phyloP scores from a whole-genome alignment of 2,888 invertebrate species.

The Aelia acuminata region DNA sequence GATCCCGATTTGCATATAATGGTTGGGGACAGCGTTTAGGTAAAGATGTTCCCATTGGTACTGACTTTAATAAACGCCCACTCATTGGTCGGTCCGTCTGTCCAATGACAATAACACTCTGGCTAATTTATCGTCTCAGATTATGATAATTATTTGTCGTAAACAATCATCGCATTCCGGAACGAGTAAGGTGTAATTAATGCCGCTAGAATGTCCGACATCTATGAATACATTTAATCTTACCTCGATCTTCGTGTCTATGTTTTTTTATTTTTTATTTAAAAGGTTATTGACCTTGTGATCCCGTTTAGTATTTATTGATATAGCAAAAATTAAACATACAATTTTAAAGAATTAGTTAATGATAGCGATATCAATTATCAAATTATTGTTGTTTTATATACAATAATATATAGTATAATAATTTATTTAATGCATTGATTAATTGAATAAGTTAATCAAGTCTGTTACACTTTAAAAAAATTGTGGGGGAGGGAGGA shows the following conservation, averaged over 20 bases:
- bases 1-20: conserved; percentile 47
- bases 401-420: too few species aligned
- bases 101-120: conserved; percentile 46
- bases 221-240: conserved; percentile 53
- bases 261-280: neutral
- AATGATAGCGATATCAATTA: too few species aligned
- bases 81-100: conserved; percentile 21
- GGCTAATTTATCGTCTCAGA: conserved; percentile 56
- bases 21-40: conserved; percentile 33
- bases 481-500: too few species aligned
- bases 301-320: conserved; percentile 9
- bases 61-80: conserved; percentile 50
- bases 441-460: too few species aligned
- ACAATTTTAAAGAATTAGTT: too few species aligned
- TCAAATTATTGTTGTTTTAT: too few species aligned
- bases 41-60: conserved; percentile 54
- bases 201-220: conserved; percentile 34
- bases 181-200: conserved; percentile 37
- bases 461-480: too few species aligned
- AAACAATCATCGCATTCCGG: conserved; percentile 55
- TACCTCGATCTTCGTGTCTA: conserved; percentile 3
- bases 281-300: conserved; percentile 12
- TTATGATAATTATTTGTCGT: conserved; percentile 60
- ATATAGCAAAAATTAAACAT: too few species aligned
- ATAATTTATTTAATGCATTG: too few species aligned